Base-by-base conservation (phyloP, 2,888 invertebrate genomes). In the Dryobota labecula region DNA sequence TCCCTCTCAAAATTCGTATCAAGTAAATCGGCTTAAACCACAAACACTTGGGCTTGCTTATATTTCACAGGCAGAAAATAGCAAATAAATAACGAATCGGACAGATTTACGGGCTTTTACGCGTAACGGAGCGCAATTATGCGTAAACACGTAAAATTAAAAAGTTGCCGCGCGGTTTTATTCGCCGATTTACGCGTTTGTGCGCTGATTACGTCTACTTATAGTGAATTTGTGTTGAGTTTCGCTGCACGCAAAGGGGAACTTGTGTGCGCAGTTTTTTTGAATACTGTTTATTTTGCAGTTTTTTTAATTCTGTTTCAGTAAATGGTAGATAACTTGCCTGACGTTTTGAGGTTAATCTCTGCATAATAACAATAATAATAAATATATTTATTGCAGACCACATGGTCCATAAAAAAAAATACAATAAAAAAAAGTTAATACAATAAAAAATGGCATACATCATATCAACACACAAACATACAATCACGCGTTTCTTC, bases 91-190 rank as follows among this genome's bases (percentile, higher is more conserved):
- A 90, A 90, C 90, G 76, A 86, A 88, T 85, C 84, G 79, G 90
- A 88, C 90, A 90, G 89, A 90, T 90, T 90, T 90, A 90, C 89
- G 86, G 86, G 58, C 68, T 62, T 63, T 88, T 87, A 82, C 87
- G 84, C 88, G 88, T 89, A 84, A 87, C 85, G 78, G 62, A 65
- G 82, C 76, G 86, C 88, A 89, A 90, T 90, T 90, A 90, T 89
- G 90, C 90, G 90, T 87, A 87, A 90, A 88, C 88, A 90, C 88
- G 90, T 76, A 86, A 90, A 90, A 90, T 90, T 90, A 90, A 90
- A 90, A 90, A 89, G 88, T 88, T 86, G 76, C 80, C 71, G 81
- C 71, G 49, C 47, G 51, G 65, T 79, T 77, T 84, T 78, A 69
- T 76, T 63, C 60, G 74, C 57, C 49, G 57, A 75, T 83, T 84